Conservation (phyloP, 2,888 invertebrate species). For the Sesamia inferens region DNA sequence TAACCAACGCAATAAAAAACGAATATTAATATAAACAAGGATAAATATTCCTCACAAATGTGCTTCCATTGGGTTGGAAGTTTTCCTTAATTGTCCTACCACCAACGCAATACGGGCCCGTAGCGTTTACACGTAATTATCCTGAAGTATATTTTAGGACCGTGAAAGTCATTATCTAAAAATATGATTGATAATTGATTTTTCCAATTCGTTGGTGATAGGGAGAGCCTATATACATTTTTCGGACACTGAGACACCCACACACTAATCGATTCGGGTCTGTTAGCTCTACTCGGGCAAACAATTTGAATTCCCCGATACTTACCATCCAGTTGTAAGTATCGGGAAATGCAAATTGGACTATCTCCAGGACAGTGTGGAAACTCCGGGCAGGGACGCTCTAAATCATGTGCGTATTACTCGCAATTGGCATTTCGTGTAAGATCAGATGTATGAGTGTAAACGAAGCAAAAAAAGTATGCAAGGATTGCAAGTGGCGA, state of each 20-base stretch:
- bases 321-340: not conserved
- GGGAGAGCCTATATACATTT: not conserved
- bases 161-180: conserved; percentile 7
- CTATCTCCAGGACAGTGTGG: no score
- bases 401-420: not conserved
- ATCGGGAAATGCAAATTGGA: no score
- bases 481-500: not conserved
- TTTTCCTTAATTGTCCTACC: not conserved
- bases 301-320: not conserved
- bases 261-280: not conserved
- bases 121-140: conserved; percentile 1
- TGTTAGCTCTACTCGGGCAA: not conserved
- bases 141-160: conserved; percentile 4
- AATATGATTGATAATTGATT: not conserved
- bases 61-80: not conserved
- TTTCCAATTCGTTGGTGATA: not conserved
- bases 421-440: no score
- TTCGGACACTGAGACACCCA: not conserved
- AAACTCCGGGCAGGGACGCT: no score
- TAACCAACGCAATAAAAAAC: not conserved
- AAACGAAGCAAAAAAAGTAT: not conserved
- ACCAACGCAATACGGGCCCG: not conserved
- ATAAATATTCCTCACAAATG: not conserved
- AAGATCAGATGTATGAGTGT: not conserved
- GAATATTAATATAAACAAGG: conserved; percentile 2